Evolutionary conservation across 2,113 vertebrate species (phyloP), one percentile per base, ranked within the genome.

Genomic region (Phrynosoma blainvillii): DNA sequence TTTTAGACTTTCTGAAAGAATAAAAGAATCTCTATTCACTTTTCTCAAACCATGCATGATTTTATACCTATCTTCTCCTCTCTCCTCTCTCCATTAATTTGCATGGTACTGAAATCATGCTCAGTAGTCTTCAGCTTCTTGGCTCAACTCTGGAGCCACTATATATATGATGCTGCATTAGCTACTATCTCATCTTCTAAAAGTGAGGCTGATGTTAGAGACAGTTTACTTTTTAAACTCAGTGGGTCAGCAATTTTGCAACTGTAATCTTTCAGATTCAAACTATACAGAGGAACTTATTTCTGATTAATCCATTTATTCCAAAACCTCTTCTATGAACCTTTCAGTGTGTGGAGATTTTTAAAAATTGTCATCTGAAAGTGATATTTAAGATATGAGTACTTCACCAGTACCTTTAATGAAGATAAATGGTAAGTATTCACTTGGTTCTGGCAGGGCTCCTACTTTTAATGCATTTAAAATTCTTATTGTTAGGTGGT

Each of bases 381-480:
- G 73, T 68, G 54, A 75, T 84, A 59, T 84, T 84, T 84, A 75
- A 75, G 75, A 77, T 42, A 77, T 47, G 84, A 85, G 36, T 66
- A 68, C 62, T 54, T 86, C 84, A 78, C 59, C 59, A 56, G 14
- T 71, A 79, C 56, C 77, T 71, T 71, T 54, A 36, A 27, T 86
- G 47, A 86, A 79, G 76, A 78, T 32, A n/a, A 27, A 52, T 52
- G 75, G 23, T 86, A 78, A 86, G 42, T 79, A 70, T 70, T 86
- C 74, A 85, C 77, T 85, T 79, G 32, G 40, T 79, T 54, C 65
- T 86, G 85, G 85, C 85, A 86, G 65, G 14, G 47, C 25, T 79
- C 65, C 77, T 86, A 66, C 21, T 70, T 68, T 71, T 86, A 56
- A 86, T 56, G 76, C 32, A 71, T 86, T 79, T 86, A 27, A 79